Evolutionary conservation across 2,113 vertebrate species (phyloP), one percentile per base, ranked within the genome.

Genomic region (Grammomys surdaster): DNA sequence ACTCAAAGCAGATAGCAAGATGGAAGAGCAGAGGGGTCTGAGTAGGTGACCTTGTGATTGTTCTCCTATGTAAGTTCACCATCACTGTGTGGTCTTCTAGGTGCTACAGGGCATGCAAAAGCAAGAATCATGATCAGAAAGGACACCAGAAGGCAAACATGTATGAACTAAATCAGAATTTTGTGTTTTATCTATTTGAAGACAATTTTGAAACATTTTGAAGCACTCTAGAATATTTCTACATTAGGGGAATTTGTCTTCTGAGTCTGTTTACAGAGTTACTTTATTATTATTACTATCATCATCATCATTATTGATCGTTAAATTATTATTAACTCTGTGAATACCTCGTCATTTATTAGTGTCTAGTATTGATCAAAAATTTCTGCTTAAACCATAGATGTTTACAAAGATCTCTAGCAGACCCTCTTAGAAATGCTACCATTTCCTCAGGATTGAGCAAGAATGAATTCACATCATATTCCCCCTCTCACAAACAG

Each of bases 161-260:
- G 3, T 54, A 60, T 4, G 17, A 40, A 7, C 7, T 31, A 5
- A 56, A 72, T 20, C n/a, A 48, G 33, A 76, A 63, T 46, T 43
- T 12, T 22, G n/a, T 28, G 24, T 3, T 75, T 87, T 51, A 36
- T 1, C 40, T 43, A 6, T 60, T 82, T 22, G 43, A 69, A 91
- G 8, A 3, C 24, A 65, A 60, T 58, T 60, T 22, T 70, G n/a
- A 48, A 80, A 92, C 12, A 51, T 78, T 43, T 58, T 26, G 8
- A n/a, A 70, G 4, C 16, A 80, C 89, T 87, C 46, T 60, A 12
- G 11, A 76, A 43, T 9, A 69, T 31, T 87, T 14, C 7, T 60
- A 12, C 22, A 1, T 22, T 26, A 36, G 20, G 13, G 1, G 2
- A 2, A 4, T 1, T 67, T 48, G 5, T 75, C 17, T 48, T 31